A percentile compares a stretch with the other conserved stretches of the same genome.
Evolutionary conservation across 2,888 invertebrate genomes (phyloP).

Genomic region (Habroteleia sp.): DNA sequence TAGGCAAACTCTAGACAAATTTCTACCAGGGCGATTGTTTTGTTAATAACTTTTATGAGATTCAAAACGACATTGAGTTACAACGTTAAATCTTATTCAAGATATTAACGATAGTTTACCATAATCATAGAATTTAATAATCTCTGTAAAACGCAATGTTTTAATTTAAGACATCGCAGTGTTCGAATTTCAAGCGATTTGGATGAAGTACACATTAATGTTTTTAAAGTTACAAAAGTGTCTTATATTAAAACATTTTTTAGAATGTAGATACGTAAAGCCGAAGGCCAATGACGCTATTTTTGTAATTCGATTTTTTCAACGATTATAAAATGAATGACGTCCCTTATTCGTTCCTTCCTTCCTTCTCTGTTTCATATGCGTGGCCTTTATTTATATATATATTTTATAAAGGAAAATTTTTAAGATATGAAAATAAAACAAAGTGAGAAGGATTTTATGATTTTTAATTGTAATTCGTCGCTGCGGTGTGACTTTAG

Average conservation of each 20-base stretch:
- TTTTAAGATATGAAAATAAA: constrained; percentile 32
- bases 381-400: constrained; percentile 61
- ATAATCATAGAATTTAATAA: constrained; percentile 27
- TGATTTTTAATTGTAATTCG: constrained; percentile 59
- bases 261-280: constrained; percentile 53
- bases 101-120: constrained; percentile 24
- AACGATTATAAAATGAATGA: constrained; percentile 37
- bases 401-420: constrained; percentile 47
- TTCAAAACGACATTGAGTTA: constrained; percentile 1
- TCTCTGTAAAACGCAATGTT: constrained; percentile 28
- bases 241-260: constrained; percentile 51
- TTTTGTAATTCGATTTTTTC: constrained; percentile 30
- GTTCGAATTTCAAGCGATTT: constrained; percentile 23
- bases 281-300: constrained; percentile 61
- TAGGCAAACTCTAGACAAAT: too few species aligned
- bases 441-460: constrained; percentile 44
- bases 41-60: constrained; percentile 41
- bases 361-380: constrained; percentile 58
- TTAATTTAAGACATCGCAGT: constrained; percentile 39
- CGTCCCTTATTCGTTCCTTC: constrained; percentile 59
- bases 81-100: constrained; percentile 13
- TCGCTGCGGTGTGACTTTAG: constrained; percentile 62
- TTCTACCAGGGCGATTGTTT: constrained; percentile 10
- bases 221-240: constrained; percentile 18
- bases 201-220: constrained; percentile 4